Base-by-base conservation (phyloP, 2,113 vertebrate species). In the Pterocles orientalis region DNA sequence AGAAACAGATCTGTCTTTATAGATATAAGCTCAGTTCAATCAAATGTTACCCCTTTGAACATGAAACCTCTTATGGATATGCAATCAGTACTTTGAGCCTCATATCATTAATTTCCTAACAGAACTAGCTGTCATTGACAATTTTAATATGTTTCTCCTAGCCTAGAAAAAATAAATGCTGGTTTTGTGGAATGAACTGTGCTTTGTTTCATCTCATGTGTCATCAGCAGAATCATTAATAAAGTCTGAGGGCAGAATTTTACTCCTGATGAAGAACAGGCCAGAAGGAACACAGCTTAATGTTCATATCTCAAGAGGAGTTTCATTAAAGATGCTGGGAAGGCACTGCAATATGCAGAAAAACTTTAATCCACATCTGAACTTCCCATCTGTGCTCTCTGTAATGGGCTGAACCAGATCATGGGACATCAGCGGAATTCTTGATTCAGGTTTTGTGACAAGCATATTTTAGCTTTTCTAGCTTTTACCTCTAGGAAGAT, bases 141-240 rank as follows among this genome's bases (percentile, higher is more conserved):
- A 75, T 96, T 94, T 95, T 86, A 71, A 61, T 92, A 39, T 87
- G 65, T 88, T 94, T 86, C 57, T 86, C 77, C 80, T 82, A 87
- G 65, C 65, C 77, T 91, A 26, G 73, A 91, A 91, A 92, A 92
- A 84, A 62, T 54, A 95, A 94, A 92, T 87, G 62, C 57, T 65
- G 17, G 18, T 72, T 95, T 88, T 86, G 39, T 75, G 66, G 77
- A 84, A 92, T 90, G 77, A 86, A n/a, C 33, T 93, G 28, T 92
- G 81, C 81, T 96, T 93, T 96, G 45, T 94, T 96, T 95, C 81
- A 75, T 91, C 88, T 89, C 69, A 23, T 87, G 51, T 93, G 64
- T 76, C 77, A 89, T 88, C 80, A 71, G 14, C n/a, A 69, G 83
- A 81, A 66, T 87, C 61, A 82, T 89, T 97, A 95, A 93, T 84